Conservation (phyloP, 2,113 vertebrate genomes). For the Arenaria interpres region DNA sequence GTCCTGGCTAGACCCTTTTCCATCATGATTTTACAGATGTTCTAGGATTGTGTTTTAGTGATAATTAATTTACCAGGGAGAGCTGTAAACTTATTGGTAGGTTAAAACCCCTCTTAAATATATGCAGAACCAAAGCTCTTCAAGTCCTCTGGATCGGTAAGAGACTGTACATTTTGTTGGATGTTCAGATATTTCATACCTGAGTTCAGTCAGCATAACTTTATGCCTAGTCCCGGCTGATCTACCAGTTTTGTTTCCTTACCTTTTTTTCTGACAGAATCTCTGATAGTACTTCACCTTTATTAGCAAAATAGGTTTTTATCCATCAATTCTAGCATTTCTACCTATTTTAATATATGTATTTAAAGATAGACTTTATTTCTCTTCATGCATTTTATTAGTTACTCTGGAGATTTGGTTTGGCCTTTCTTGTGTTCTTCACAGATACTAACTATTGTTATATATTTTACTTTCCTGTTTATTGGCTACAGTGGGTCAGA, state of each 20-base stretch:
- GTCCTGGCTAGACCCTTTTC: background rate
- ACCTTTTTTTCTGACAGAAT: background rate
- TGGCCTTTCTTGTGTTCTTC: background rate
- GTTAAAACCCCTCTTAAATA: background rate
- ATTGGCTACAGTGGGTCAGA: background rate
- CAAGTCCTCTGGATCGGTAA: background rate
- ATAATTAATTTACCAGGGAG: background rate
- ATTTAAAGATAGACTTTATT: background rate
- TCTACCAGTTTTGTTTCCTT: background rate
- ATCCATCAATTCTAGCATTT: background rate
- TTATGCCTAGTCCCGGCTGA: fast-evolving
- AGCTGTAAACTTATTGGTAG: background rate
- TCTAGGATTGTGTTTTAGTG: background rate
- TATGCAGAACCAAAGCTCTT: background rate
- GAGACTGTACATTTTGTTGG: background rate
- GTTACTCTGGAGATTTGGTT: background rate
- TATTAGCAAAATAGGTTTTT: background rate
- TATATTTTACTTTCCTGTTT: background rate
- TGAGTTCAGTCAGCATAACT: background rate
- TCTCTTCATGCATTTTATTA: background rate
- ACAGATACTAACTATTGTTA: background rate
- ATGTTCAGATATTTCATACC: background rate
- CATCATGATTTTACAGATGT: background rate
- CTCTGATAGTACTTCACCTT: background rate
- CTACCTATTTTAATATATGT: background rate